These are phyloP conservation scores for Hapalemur alaotrensis DNA, from an alignment of 2,797 vertebrate genomes.

Conservation along the genomic window DNA sequence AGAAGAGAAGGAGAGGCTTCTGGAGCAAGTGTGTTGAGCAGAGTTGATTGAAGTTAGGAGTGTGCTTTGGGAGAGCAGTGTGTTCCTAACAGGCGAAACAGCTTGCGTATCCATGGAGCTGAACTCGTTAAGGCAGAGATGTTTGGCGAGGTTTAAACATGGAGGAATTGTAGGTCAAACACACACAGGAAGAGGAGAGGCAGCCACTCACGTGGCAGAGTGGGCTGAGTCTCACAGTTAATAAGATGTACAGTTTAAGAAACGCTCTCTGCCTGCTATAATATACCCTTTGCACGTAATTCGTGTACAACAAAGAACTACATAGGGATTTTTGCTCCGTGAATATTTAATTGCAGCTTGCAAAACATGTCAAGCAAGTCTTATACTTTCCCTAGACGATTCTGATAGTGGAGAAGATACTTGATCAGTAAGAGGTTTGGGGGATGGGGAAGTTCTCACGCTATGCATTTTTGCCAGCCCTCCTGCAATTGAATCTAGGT, in stretches of 20 bases:
- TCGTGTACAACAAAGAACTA: slow-evolving; percentile 1
- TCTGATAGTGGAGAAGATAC: neutral
- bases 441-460: neutral
- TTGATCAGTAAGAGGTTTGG: neutral
- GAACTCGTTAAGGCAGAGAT: neutral
- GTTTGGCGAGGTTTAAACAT: neutral
- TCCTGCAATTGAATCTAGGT: neutral
- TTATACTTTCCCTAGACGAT: neutral
- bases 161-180: neutral
- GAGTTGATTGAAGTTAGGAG: neutral
- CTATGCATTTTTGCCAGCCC: neutral
- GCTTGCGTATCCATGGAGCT: neutral
- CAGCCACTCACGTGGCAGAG: neutral
- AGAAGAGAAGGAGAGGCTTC: neutral
- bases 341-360: slow-evolving; percentile 60
- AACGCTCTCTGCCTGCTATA: neutral
- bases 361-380: slow-evolving; percentile 23
- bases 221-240: neutral
- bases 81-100: neutral
- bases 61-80: neutral
- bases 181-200: neutral
- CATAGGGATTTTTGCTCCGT: neutral
- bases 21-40: neutral
- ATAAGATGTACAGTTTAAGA: neutral
- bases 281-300: neutral